Evolutionary conservation across 2,113 vertebrate species (phyloP).

Genomic region (Tiliqua scincoides): DNA sequence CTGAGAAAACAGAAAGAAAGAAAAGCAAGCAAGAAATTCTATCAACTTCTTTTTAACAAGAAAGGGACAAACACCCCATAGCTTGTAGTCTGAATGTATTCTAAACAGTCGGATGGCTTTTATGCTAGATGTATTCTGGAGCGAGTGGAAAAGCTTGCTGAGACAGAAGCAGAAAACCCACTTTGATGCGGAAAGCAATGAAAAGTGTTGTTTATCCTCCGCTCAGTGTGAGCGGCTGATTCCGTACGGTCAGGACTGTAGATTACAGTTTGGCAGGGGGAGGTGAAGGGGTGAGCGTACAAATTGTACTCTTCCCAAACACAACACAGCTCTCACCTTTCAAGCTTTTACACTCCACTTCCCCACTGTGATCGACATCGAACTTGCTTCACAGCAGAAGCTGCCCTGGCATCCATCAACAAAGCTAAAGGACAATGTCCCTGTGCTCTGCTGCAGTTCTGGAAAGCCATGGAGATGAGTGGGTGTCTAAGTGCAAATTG

Average conservation of each 20-base stretch:
- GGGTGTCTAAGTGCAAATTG: conserved; percentile 2
- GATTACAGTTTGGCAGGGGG: conserved; percentile 57
- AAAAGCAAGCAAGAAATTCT: background rate
- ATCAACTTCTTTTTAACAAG: background rate
- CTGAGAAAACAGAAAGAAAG: background rate
- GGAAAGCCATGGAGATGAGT: conserved; percentile 23
- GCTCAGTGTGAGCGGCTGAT: conserved; percentile 62
- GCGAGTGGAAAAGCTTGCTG: conserved; percentile 73
- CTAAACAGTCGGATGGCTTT: conserved; percentile 72
- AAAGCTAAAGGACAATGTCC: background rate
- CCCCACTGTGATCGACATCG: conserved; percentile 7
- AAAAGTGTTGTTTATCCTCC: conserved; percentile 76
- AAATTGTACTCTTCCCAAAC: conserved; percentile 62
- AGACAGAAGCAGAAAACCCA: conserved; percentile 74
- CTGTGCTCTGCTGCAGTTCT: conserved; percentile 6
- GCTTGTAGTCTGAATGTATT: conserved; percentile 40
- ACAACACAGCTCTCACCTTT: conserved; percentile 51
- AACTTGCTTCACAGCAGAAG: background rate
- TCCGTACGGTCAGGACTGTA: conserved; percentile 65
- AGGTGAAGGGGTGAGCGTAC: conserved; percentile 67
- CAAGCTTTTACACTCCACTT: conserved; percentile 50
- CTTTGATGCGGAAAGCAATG: conserved; percentile 61
- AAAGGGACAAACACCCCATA: background rate
- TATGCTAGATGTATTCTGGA: conserved; percentile 71
- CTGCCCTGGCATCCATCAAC: background rate